Evolutionary conservation across 2,113 vertebrate species (phyloP).

Genomic region (Trichechus manatus): DNA sequence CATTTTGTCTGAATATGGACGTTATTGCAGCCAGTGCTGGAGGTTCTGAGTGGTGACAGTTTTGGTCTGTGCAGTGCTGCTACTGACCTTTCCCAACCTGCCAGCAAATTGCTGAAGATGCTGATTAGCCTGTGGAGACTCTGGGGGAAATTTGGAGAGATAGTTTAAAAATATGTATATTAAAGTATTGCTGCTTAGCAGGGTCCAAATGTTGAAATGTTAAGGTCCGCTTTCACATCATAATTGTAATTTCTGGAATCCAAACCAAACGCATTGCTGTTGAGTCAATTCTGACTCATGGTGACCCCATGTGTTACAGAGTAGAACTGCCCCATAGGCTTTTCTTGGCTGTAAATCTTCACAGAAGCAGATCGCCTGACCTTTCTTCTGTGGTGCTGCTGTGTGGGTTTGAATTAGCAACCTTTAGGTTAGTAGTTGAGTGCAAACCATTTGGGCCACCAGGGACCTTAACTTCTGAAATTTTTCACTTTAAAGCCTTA

Average conservation of each 20-base stretch:
- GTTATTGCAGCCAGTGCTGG: not conserved
- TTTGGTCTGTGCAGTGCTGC: not conserved
- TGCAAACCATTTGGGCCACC: not conserved
- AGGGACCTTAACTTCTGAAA: conserved; percentile 16
- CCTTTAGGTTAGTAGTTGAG: not conserved
- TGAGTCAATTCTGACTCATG: not conserved
- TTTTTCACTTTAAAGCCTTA: conserved; percentile 13
- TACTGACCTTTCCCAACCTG: conserved; percentile 16
- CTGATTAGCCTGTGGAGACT: conserved; percentile 1
- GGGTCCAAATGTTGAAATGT: not conserved
- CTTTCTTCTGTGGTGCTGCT: not conserved
- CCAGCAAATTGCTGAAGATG: conserved; percentile 15
- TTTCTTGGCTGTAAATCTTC: not conserved
- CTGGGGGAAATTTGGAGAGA: not conserved
- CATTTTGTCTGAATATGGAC: conserved; percentile 42
- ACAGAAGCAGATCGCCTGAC: not conserved
- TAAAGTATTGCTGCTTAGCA: not conserved
- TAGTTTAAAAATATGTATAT: not conserved
- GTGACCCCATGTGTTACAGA: not conserved
- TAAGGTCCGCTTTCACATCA: conserved; percentile 30
- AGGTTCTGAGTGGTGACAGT: conserved; percentile 14
- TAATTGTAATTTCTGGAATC: conserved; percentile 43
- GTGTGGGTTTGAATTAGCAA: not conserved
- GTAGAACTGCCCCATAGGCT: not conserved
- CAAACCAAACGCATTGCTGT: not conserved